Conservation (phyloP, 2,888 invertebrate genomes). For the Tachina fera region DNA sequence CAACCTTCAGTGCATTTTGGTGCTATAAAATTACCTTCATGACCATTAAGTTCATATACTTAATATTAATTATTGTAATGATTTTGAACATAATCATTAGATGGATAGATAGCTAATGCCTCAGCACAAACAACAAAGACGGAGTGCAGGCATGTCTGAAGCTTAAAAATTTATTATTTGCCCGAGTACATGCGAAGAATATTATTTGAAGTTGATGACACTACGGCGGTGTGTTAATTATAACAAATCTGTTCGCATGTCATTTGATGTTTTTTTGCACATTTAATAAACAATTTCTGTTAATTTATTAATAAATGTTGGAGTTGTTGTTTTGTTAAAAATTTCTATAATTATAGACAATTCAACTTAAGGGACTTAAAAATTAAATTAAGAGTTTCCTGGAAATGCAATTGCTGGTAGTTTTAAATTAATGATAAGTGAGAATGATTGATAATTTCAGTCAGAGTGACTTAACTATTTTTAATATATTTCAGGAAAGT, state of each 20-base stretch:
- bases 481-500: too few species aligned
- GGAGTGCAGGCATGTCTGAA: not conserved
- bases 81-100: conserved; percentile 63
- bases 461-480: too few species aligned
- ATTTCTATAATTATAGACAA: not conserved
- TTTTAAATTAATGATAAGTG: too few species aligned
- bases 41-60: conserved; percentile 60
- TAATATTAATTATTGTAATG: conserved; percentile 68
- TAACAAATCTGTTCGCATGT: conserved; percentile 66
- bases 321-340: not conserved
- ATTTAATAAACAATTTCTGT: conserved; percentile 60
- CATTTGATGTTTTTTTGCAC: conserved; percentile 56
- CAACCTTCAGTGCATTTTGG: conserved; percentile 20
- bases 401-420: too few species aligned
- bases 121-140: not conserved
- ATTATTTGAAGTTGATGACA: conserved; percentile 63
- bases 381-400: not conserved
- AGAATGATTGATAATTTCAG: too few species aligned
- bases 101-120: conserved; percentile 22
- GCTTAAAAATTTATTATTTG: conserved; percentile 19
- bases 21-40: conserved; percentile 63
- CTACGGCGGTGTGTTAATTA: conserved; percentile 64
- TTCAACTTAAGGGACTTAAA: conserved; percentile 16
- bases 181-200: conserved; percentile 26
- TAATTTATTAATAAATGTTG: conserved; percentile 53